These are phyloP conservation scores for Ganaspis sp. DNA, from an alignment of 1,140 invertebrate species.

Conservation along the genomic window DNA sequence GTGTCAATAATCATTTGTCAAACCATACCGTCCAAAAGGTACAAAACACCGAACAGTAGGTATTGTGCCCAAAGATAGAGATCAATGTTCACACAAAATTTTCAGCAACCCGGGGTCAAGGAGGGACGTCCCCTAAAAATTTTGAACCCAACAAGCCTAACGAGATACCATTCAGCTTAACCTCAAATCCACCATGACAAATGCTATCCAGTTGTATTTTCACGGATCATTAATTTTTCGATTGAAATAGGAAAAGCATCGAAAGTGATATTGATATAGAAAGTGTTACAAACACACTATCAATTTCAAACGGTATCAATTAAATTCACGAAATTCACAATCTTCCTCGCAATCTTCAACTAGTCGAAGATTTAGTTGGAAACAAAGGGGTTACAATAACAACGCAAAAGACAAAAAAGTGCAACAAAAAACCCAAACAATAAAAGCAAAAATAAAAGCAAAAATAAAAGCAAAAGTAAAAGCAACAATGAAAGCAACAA, in stretches of 20 bases:
- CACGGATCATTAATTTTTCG: neutral
- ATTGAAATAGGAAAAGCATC: neutral
- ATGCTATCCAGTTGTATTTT: neutral
- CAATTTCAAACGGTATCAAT: too few relatives aligned
- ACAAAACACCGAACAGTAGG: neutral
- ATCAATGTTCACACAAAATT: conserved; percentile 8
- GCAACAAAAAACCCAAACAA: too few relatives aligned
- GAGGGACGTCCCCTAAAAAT: neutral
- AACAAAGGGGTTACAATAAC: too few relatives aligned
- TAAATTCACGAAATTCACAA: too few relatives aligned
- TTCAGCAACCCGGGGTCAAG: neutral
- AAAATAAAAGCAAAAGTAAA: too few relatives aligned
- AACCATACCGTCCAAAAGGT: neutral
- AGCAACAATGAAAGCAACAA: too few relatives aligned
- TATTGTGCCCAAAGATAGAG: conserved; percentile 5
- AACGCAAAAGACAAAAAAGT: too few relatives aligned
- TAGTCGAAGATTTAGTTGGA: too few relatives aligned
- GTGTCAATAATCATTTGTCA: neutral
- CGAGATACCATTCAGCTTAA: neutral
- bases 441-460: too few relatives aligned
- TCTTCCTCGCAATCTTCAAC: too few relatives aligned
- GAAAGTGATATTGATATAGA: neutral
- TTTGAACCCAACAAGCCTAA: neutral
- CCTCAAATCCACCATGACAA: conserved; percentile 3
- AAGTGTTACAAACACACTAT: neutral